Conservation (phyloP, 1,140 invertebrate species). For the Maniola jurtina region DNA sequence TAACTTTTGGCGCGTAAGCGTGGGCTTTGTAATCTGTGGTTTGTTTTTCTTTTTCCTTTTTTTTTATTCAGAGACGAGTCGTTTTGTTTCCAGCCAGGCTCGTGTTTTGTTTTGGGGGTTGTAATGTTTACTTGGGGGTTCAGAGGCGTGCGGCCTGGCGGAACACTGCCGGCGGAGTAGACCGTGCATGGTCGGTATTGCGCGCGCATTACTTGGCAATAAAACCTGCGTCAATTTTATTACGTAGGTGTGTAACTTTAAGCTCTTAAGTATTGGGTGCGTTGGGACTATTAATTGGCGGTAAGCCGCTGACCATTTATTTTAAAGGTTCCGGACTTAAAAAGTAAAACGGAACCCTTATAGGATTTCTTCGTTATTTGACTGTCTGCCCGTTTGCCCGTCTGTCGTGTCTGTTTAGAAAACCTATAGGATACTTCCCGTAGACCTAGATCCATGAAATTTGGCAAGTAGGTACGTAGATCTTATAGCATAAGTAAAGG, state of each 20-base stretch:
- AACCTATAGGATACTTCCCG: too few species aligned
- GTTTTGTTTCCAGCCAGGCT: conserved; percentile 60
- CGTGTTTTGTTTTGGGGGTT: conserved; percentile 61
- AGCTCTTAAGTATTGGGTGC: conserved; percentile 46
- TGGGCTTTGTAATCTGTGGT: conserved; percentile 29
- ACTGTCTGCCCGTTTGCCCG: too few species aligned
- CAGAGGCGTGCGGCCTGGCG: conserved; percentile 63
- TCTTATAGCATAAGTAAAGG: too few species aligned
- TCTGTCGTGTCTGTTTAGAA: too few species aligned
- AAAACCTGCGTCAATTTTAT: conserved; percentile 70
- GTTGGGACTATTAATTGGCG: conserved; percentile 31
- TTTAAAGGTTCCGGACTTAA: too few species aligned
- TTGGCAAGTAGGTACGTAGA: too few species aligned
- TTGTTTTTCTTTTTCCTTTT: conserved; percentile 32
- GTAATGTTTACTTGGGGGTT: conserved; percentile 58
- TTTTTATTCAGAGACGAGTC: conserved; percentile 35
- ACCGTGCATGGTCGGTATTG: conserved; percentile 44
- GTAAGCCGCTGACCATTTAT: conserved; percentile 1
- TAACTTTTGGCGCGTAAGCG: conserved; percentile 53
- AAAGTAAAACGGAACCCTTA: too few species aligned
- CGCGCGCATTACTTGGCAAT: conserved; percentile 54
- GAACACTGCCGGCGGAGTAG: conserved; percentile 66
- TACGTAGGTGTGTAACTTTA: conserved; percentile 67
- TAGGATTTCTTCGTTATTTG: too few species aligned
- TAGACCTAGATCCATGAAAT: too few species aligned